Evolutionary conservation across 2,797 vertebrate genomes (phyloP).

Genomic region (Acanthurus leucopareius): DNA sequence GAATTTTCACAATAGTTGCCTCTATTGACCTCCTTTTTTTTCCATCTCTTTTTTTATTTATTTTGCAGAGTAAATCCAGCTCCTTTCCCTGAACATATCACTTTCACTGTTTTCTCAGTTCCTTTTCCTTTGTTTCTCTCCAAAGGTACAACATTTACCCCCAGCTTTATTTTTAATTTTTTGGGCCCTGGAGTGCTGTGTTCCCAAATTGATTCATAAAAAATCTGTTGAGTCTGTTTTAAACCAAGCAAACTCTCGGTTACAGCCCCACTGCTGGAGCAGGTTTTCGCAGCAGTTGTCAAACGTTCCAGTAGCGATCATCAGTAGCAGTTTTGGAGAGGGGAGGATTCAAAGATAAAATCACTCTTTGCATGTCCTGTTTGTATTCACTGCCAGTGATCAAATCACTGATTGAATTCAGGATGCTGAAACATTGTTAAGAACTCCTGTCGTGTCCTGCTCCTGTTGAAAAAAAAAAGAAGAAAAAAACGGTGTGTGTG

Average conservation of each 20-base stretch:
- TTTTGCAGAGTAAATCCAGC: slow-evolving; percentile 5
- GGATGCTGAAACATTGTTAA: slow-evolving; percentile 24
- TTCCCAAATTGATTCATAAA: slow-evolving; percentile 6
- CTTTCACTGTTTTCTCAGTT: not conserved
- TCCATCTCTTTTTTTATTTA: not conserved
- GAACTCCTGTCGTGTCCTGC: slow-evolving; percentile 50
- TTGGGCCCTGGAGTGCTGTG: slow-evolving; percentile 24
- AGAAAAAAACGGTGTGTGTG: not conserved
- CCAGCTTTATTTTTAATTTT: slow-evolving; percentile 57
- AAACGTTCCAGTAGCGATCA: slow-evolving; percentile 44
- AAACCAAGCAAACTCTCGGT: slow-evolving; percentile 29
- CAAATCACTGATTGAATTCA: slow-evolving; percentile 47
- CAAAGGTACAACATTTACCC: slow-evolving; percentile 36
- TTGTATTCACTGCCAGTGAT: slow-evolving; percentile 59
- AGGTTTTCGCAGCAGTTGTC: slow-evolving; percentile 41
- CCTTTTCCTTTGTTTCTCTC: slow-evolving; percentile 29
- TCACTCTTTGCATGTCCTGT: slow-evolving; percentile 48
- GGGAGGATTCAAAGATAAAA: slow-evolving; percentile 41
- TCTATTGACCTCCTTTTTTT: too few species aligned
- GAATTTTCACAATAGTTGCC: too few species aligned
- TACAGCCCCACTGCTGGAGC: slow-evolving; percentile 22
- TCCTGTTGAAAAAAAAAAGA: slow-evolving; percentile 48
- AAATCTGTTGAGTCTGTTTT: slow-evolving; percentile 17
- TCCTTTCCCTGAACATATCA: not conserved
- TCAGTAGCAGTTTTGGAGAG: slow-evolving; percentile 43